Conservation (phyloP, 1,140 invertebrate genomes). For the Cryptotermes secundus region DNA sequence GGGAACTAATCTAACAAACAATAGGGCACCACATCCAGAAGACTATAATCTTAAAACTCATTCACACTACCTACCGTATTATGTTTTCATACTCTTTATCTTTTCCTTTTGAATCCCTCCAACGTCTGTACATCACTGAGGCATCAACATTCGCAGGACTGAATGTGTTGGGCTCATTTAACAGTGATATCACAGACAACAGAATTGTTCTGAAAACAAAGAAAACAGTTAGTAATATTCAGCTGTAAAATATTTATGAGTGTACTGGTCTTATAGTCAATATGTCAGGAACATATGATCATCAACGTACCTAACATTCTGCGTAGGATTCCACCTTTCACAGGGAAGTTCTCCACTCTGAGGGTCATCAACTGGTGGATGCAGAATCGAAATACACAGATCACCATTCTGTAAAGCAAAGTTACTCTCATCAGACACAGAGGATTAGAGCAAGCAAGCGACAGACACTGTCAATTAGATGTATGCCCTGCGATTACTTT, state of each 20-base stretch:
- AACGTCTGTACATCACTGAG: conserved; percentile 98
- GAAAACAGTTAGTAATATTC: not conserved
- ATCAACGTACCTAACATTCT: conserved; percentile 80
- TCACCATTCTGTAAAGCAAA: conserved; percentile 86
- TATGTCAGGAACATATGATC: not conserved
- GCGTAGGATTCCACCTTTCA: conserved; percentile 99
- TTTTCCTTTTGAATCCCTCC: conserved; percentile 96
- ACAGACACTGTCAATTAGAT: too few species aligned
- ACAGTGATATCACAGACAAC: conserved; percentile 95
- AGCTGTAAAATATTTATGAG: not conserved
- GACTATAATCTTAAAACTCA: not conserved
- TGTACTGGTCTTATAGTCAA: conserved; percentile 19
- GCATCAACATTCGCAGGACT: conserved; percentile 99
- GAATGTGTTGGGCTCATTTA: conserved; percentile 99
- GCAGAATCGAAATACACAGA: conserved; percentile 98
- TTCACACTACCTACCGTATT: conserved; percentile 71
- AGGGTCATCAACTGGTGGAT: conserved; percentile 98
- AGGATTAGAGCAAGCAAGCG: not conserved
- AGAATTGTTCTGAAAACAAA: conserved; percentile 80
- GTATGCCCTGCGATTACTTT: too few species aligned
- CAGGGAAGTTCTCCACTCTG: conserved; percentile 98
- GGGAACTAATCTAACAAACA: too few species aligned
- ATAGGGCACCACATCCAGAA: too few species aligned
- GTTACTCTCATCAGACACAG: not conserved
- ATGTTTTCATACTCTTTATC: conserved; percentile 99